Conservation (phyloP, 2,797 vertebrate genomes). For the Simalia tracyae region DNA sequence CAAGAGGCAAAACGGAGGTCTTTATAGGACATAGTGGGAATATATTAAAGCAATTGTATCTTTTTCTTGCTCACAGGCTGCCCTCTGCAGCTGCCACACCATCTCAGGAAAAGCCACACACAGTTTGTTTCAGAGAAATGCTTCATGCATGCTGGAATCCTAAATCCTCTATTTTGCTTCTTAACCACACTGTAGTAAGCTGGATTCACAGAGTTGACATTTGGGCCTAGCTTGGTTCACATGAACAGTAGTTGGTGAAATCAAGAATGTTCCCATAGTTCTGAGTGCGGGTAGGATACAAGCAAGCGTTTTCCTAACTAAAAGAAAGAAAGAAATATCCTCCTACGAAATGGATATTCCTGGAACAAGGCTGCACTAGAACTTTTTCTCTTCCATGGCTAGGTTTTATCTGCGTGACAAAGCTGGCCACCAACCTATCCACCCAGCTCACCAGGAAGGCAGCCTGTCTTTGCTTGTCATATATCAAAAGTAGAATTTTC, state of each 20-base stretch:
- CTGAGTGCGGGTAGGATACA: background rate
- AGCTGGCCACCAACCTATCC: background rate
- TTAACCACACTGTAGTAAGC: background rate
- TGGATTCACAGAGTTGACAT: slow-evolving; percentile 29
- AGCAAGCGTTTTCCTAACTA: background rate
- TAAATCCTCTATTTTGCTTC: slow-evolving; percentile 2
- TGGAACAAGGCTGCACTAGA: background rate
- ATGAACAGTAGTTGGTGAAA: background rate
- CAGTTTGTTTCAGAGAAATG: background rate
- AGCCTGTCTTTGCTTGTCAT: background rate
- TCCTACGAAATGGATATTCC: background rate
- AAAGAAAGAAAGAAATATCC: background rate
- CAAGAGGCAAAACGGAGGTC: background rate
- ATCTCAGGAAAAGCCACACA: background rate
- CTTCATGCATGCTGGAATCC: background rate
- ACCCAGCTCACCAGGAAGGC: background rate
- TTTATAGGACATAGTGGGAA: background rate
- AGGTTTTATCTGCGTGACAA: background rate
- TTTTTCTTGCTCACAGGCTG: background rate
- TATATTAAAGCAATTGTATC: too few species aligned
- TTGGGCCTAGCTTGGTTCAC: background rate
- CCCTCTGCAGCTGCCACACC: background rate
- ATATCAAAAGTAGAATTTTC: background rate
- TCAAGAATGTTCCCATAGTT: background rate
- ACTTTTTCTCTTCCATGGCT: background rate